Percentiles rank a stretch among this genome's conserved stretches.
These are phyloP conservation scores for Turritopsis rubra DNA, from an alignment of 30 jellyfish, hydroid and myxozoan species.

Conservation along the genomic window DNA sequence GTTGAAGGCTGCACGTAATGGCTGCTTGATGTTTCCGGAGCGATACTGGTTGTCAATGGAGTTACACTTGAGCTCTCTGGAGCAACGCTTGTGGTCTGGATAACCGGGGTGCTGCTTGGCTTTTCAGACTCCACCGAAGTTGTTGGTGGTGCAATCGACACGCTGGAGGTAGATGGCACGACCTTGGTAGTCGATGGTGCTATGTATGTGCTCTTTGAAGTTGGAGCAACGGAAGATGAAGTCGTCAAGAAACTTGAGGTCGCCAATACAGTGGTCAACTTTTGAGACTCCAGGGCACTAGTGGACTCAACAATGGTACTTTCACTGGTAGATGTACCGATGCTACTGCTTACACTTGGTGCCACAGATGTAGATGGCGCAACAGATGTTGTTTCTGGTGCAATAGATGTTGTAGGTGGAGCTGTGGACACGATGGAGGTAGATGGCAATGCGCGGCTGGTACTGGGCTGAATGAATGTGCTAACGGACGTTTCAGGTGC, in stretches of 20 bases:
- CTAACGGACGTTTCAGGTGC: background rate
- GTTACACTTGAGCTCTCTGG: slow-evolving; percentile 1
- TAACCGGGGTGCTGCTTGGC: background rate
- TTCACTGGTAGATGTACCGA: background rate
- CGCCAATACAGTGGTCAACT: background rate
- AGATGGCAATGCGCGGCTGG: background rate
- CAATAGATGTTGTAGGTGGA: slow-evolving; percentile 18
- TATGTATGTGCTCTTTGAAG: background rate
- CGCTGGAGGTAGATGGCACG: background rate
- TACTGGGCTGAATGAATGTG: background rate
- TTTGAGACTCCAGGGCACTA: background rate
- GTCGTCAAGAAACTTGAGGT: background rate
- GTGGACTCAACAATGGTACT: background rate
- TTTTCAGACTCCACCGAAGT: background rate
- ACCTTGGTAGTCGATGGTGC: background rate
- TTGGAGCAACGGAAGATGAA: background rate
- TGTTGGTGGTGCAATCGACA: background rate
- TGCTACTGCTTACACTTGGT: slow-evolving; percentile 5
- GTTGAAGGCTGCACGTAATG: background rate
- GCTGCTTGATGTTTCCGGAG: background rate
- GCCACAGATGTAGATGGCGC: slow-evolving; percentile 20
- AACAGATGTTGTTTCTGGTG: slow-evolving; percentile 30
- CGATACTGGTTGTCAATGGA: slow-evolving; percentile 4
- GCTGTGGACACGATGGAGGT: background rate
- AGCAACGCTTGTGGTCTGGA: background rate